Evolutionary conservation across 30 jellyfish, hydroid and myxozoan genomes (phyloP), one percentile per base, ranked within the genome.

Genomic region (Chrysaora quinquecirrha): DNA sequence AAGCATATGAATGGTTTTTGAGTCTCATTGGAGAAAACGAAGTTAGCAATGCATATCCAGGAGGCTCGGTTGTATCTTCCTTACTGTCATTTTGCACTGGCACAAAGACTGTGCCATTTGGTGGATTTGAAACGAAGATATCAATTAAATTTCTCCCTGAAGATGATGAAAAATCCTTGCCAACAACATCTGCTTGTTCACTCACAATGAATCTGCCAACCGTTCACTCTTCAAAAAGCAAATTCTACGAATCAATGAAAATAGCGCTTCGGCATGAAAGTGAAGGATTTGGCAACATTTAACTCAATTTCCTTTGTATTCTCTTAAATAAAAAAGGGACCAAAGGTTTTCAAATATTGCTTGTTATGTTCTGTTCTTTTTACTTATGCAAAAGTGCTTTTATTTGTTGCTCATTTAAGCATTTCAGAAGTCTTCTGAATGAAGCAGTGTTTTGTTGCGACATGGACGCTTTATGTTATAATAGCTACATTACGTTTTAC

Each of bases 141-240:
- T 3, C 27, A 66, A 28, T 66, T 3, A 66, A 24, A 4, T 66
- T 66, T 66, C 32, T 66, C 47, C 9, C 18, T 66, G 78, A 66
- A 9, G 78, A 66, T 30, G 78, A 66, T 31, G 63, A 66, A 30
- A 27, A 66, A 9, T 16, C 24, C 16, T 30, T 66, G 61, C 78
- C 78, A 60, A 60, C 72, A 60, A 10, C 72, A 60, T 60, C 72
- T 60, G 72, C 72, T 6, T 60, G 72, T 20, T 60, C n/a, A 43
- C 16, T 43, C 58, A 43, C 16, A 6, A 6, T 43, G 58, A 43
- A 43, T 43, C 58, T 43, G 58, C 58, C 58, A 6, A 43, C 58
- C 9, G 58, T 16, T 43, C 58, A 43, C 12, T 43, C 58, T 9
- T 6, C 58, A 16, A 43, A 43, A 16, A 43, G 58, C 58, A 43